Conservation (phyloP, 37 sponge, comb jelly and placozoan genomes). For the Oopsacas minuta region DNA sequence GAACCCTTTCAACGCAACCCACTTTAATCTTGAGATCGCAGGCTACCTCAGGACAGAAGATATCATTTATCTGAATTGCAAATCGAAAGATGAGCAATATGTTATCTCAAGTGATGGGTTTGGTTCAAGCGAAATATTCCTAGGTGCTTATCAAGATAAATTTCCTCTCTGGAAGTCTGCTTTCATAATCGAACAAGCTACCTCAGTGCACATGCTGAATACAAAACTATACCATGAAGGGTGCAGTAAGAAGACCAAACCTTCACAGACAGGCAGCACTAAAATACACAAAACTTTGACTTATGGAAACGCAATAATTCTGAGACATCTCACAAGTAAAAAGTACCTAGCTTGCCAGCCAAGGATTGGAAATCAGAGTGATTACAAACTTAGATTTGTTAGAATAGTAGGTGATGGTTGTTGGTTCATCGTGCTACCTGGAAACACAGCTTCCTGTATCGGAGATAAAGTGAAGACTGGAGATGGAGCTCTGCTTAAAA, state of each 20-base stretch:
- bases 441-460: background rate
- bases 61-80: constrained; percentile 3
- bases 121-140: constrained; percentile 8
- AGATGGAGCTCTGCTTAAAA: background rate
- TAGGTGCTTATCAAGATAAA: background rate
- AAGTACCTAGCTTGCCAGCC: background rate
- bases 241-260: background rate
- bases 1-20: background rate
- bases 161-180: constrained; percentile 4
- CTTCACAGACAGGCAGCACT: background rate
- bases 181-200: background rate
- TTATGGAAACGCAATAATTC: constrained; percentile 1
- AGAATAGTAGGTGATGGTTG: background rate
- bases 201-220: constrained; percentile 1
- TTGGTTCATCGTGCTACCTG: constrained; percentile 14
- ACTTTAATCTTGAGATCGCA: background rate
- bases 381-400: background rate
- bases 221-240: background rate
- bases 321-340: background rate
- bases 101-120: constrained; percentile 16
- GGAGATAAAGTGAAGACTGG: constrained; percentile 17
- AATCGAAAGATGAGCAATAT: background rate
- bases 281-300: constrained; percentile 12
- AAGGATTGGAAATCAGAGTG: background rate
- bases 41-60: constrained; percentile 7